phyloP scores from a whole-genome alignment of 2,797 vertebrate genomes.

The Mareca strepera region DNA sequence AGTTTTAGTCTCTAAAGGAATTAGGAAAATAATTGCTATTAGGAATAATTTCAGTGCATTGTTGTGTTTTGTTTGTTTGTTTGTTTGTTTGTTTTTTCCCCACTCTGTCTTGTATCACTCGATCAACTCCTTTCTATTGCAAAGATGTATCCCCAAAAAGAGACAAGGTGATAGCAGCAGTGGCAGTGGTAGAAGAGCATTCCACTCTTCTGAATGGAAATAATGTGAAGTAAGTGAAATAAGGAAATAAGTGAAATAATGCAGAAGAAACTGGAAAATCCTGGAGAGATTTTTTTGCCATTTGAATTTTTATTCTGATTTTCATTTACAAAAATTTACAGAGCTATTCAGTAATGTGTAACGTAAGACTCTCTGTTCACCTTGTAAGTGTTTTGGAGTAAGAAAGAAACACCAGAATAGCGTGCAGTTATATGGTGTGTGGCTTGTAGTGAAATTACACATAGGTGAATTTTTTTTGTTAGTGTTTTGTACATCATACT shows the following conservation, averaged over 20 bases:
- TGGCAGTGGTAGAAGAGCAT: background rate
- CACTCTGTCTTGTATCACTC: background rate
- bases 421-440: background rate
- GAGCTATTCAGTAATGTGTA: background rate
- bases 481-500: background rate
- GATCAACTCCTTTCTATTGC: accelerated
- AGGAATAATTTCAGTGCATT: background rate
- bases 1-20: background rate
- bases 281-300: background rate
- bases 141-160: background rate
- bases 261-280: background rate
- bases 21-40: background rate
- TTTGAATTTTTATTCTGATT: background rate
- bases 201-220: background rate
- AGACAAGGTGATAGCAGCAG: background rate
- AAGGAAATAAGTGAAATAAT: background rate
- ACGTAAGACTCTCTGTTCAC: background rate
- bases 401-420: background rate
- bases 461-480: background rate
- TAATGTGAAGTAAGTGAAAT: too few species aligned
- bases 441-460: background rate
- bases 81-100: background rate
- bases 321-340: background rate
- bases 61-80: background rate
- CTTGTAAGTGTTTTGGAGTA: background rate